Base-by-base conservation (phyloP, 2,888 invertebrate species). In the Chromoteleia sp. region DNA sequence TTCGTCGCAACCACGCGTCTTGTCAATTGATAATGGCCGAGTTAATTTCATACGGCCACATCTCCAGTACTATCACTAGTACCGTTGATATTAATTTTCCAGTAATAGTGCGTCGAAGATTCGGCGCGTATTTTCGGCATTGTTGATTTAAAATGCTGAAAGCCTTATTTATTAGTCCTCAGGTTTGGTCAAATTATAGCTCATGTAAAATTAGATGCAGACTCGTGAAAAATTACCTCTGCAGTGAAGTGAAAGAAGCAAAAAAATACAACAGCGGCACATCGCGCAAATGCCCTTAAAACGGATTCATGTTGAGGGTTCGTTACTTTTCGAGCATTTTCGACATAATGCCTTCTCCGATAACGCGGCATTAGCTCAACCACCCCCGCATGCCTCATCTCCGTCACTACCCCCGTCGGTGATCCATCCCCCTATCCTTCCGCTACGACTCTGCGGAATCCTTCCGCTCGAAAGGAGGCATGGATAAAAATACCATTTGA, bases 401-500 rank as follows among this genome's bases (percentile, higher is more conserved):
- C 79, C 67, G 79, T 68, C 70, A 59, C 70, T 45, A 68, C 75
- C 80, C 83, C 84, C 82, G 65, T 75, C 63, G 58, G 56, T 74
- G 81, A 77, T 81, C 79, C 70, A 79, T 81, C 81, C 76, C 83
- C 81, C 81, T 75, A 80, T 61, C 82, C 83, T 81, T 84, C 77
- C 80, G 67, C 80, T 68, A 78, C 83, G 83, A 84, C 82, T 84
- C 83, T 58, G 63, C 84, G 67, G 79, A 84, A 87, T 88, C 86
- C 89, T 89, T 90, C 88, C 89, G 86, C 88, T 85, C 87, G 87
- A 88, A 86, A 88, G 87, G 85, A 88, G 84, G 83, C 86, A 76
- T 85, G 89, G 90, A 90, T 91, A 90, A 91, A 90, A 89, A 88
- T 91, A 88, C 86, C 90, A 90, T 91, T 91, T 90, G 91, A 91